Evolutionary conservation across 2,797 vertebrate genomes (phyloP), one percentile per base, ranked within the genome.

Genomic region (Ataeniobius toweri): DNA sequence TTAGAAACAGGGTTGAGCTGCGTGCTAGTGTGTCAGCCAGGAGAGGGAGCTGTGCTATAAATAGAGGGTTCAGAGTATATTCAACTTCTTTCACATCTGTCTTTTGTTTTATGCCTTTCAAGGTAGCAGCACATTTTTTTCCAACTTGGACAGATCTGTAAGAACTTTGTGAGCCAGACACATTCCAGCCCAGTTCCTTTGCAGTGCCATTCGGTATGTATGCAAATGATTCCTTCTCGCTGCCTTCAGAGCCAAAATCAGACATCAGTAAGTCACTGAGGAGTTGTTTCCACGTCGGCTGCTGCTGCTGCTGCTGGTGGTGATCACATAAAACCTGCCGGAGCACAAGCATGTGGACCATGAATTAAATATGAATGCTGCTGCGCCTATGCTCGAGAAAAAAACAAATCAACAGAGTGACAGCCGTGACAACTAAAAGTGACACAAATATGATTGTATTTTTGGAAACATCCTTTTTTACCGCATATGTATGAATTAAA

Each of bases 251-350:
- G 92, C 87, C 78, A 90, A 88, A 89, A 85, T 87, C 76, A 82
- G 61, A 69, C 83, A 92, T 95, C 36, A 92, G 94, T 93, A 86
- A 94, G 95, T 93, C 74, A 94, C 63, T 12, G 78, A 86, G 83
- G 86, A 92, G 89, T 90, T 91, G 86, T 92, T 84, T 87, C 78
- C 83, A 73, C 76, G 87, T 81, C 36, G 3, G 36, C 36, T 36
- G 36, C 83, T 83, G 79, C 86, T 50, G 9, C 71, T 82, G 77
- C 84, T 83, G 80, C 87, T 55, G 12, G 71, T 81, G 79, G 81
- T 86, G 91, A 88, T 94, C 92, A 89, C 83, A 93, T 94, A 86
- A 79, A 93, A 91, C 89, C 83, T 82, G 88, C 74, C 79, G 79
- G 69, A 76, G 72, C 65, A 75, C 76, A 87, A 71, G 55, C 58